Conservation (phyloP, 2,113 vertebrate genomes). For the Mungos mungo region DNA sequence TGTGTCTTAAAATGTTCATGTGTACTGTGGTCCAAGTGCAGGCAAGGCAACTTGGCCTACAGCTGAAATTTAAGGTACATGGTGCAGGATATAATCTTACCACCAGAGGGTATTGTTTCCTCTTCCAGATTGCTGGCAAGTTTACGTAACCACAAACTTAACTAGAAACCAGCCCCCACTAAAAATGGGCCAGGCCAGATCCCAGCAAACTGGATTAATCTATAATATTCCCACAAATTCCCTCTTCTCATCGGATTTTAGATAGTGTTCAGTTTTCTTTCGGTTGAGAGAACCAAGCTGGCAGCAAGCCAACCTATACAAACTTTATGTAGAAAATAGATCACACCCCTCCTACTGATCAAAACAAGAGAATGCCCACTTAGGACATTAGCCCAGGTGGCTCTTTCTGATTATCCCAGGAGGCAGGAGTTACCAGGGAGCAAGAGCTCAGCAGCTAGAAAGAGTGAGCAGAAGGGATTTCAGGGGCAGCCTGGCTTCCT, state of each 20-base stretch:
- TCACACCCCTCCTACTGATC: not conserved
- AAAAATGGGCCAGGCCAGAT: slow-evolving; percentile 34
- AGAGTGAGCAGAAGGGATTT: not conserved
- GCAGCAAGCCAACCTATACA: not conserved
- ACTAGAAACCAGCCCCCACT: not conserved
- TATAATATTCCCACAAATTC: slow-evolving; percentile 23
- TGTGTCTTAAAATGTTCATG: not conserved
- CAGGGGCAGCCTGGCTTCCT: not conserved
- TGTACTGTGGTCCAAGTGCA: not conserved
- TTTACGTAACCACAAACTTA: slow-evolving; percentile 28
- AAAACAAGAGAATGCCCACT: not conserved
- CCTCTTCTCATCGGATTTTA: not conserved
- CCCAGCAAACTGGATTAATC: slow-evolving; percentile 16
- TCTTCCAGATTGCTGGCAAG: not conserved
- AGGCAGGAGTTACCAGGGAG: not conserved
- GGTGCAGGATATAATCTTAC: slow-evolving; percentile 26
- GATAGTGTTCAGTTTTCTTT: slow-evolving; percentile 11
- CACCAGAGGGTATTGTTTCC: slow-evolving; percentile 62
- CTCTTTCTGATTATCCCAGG: not conserved
- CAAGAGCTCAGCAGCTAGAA: not conserved
- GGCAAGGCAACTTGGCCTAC: not conserved
- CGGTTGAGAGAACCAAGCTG: not conserved
- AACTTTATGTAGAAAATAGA: not conserved
- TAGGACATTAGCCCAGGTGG: not conserved
- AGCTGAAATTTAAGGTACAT: not conserved